Conservation (phyloP, 2,113 vertebrate genomes). For the Excalfactoria chinensis region DNA sequence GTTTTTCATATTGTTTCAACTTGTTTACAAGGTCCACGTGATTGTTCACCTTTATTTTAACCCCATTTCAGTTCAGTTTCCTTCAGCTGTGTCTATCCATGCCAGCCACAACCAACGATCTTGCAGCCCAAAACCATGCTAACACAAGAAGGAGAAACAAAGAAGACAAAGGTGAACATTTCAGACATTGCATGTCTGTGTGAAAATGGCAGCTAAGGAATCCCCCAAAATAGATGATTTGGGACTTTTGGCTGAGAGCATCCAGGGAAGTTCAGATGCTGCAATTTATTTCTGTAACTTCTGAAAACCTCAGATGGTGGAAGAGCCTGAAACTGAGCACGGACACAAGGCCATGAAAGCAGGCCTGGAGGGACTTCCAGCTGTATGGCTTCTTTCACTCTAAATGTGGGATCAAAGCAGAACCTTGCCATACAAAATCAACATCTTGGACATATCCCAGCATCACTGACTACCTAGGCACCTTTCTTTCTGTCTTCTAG, state of each 20-base stretch:
- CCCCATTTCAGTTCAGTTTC: not conserved
- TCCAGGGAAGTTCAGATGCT: not conserved
- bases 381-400: not conserved
- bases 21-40: not conserved
- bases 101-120: not conserved
- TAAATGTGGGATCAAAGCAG: not conserved
- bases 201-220: not conserved
- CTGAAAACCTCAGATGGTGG: not conserved
- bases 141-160: not conserved
- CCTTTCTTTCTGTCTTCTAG: not conserved
- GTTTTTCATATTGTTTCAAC: not conserved
- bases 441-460: rapidly evolving
- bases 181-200: not conserved
- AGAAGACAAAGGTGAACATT: not conserved
- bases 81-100: not conserved
- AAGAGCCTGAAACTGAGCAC: not conserved
- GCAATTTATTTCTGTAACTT: not conserved
- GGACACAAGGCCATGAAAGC: not conserved
- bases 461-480: rapidly evolving
- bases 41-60: not conserved
- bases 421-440: rapidly evolving
- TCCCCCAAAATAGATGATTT: not conserved
- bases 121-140: not conserved
- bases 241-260: not conserved
- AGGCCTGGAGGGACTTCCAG: not conserved